Conservation (phyloP, 2,797 vertebrate species). For the Paramormyrops hopkinsi region DNA sequence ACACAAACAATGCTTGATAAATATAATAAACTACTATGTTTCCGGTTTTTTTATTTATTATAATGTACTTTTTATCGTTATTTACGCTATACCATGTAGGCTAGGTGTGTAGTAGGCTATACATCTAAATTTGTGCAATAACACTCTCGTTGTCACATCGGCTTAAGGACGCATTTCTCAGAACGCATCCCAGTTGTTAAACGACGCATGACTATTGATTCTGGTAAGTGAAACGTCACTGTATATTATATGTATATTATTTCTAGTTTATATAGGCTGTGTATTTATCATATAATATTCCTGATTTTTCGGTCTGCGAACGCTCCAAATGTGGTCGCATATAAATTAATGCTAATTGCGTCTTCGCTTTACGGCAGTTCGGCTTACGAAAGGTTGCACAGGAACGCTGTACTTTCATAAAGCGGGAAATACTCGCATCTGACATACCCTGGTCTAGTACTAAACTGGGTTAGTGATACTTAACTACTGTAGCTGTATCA, state of each 20-base stretch:
- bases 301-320: not conserved
- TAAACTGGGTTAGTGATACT: not conserved
- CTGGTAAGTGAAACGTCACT: not conserved
- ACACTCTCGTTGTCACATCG: not conserved
- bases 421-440: not conserved
- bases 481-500: not conserved
- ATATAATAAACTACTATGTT: not conserved
- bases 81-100: not conserved
- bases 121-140: not conserved
- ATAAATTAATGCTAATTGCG: not conserved
- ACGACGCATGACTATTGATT: not conserved
- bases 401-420: not conserved
- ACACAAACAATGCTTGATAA: not conserved
- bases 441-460: not conserved
- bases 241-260: not conserved
- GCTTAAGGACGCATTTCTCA: not conserved
- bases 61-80: not conserved
- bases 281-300: not conserved
- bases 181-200: not conserved
- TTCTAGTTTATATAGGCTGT: not conserved
- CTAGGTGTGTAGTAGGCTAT: not conserved
- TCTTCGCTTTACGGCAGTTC: not conserved
- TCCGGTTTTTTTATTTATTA: not conserved
- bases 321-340: not conserved
- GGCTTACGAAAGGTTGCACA: not conserved